phyloP scores from a whole-genome alignment of 1,140 invertebrate genomes.

The Caenorhabditis tropicalis region DNA sequence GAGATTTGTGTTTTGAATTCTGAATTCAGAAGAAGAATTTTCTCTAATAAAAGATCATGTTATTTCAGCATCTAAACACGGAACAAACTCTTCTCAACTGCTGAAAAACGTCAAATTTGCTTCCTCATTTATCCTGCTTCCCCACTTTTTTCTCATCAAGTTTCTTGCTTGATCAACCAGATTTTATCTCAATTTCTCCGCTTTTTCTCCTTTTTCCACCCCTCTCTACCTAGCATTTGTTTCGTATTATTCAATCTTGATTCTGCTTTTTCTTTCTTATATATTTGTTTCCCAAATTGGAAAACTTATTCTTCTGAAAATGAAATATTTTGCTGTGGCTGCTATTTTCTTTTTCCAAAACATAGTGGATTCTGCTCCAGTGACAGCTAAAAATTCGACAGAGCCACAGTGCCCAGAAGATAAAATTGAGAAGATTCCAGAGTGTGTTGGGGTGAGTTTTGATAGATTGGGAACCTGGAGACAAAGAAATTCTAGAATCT shows the following conservation, averaged over 20 bases:
- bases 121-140: not conserved
- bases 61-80: not conserved
- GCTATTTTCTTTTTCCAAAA: not conserved
- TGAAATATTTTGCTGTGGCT: not conserved
- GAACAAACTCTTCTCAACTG: not conserved
- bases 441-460: not conserved
- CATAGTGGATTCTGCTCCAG: not conserved
- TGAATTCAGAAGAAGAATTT: too few relatives aligned
- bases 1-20: too few relatives aligned
- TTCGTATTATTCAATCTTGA: not conserved
- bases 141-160: not conserved
- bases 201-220: not conserved
- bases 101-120: not conserved
- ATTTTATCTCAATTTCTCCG: not conserved
- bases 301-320: not conserved
- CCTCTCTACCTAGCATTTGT: not conserved
- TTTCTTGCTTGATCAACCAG: not conserved
- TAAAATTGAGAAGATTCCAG: not conserved
- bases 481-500: not conserved
- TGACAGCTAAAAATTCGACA: not conserved
- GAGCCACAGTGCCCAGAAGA: not conserved
- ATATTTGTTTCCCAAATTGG: not conserved
- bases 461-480: not conserved
- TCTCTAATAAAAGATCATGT: too few relatives aligned
- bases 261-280: not conserved